Conservation (phyloP, 2,113 vertebrate species). For the Anas platyrhynchos region DNA sequence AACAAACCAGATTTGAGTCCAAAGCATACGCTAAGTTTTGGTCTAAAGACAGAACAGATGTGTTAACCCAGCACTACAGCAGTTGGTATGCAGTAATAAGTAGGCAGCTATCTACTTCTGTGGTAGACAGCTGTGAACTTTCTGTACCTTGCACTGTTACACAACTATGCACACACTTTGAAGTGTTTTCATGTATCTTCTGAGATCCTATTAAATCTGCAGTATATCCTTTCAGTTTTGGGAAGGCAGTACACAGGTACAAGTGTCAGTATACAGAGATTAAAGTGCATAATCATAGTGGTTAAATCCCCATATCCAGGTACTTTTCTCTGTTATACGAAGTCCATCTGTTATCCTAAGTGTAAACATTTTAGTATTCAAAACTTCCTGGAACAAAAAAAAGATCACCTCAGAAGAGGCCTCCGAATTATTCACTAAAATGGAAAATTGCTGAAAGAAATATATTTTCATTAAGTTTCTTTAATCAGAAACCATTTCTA, state of each 20-base stretch:
- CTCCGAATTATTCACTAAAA: not conserved
- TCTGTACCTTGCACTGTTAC: not conserved
- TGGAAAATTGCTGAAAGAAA: not conserved
- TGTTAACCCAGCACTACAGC: not conserved
- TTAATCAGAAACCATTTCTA: not conserved
- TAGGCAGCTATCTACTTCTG: not conserved
- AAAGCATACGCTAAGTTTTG: not conserved
- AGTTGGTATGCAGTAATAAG: not conserved
- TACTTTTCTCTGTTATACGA: not conserved
- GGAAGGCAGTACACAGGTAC: not conserved
- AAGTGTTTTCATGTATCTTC: not conserved
- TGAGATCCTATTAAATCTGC: not conserved
- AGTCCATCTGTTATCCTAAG: not conserved
- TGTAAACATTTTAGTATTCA: not conserved
- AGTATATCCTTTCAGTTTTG: not conserved
- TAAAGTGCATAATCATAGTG: not conserved
- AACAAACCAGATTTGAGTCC: accelerated
- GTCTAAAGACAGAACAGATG: not conserved
- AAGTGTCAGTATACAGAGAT: not conserved
- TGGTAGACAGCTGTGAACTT: not conserved
- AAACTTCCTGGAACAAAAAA: not conserved
- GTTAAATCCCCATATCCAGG: not conserved
- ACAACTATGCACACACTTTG: not conserved
- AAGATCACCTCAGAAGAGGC: not conserved
- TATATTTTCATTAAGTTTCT: not conserved